Conservation (phyloP, 2,113 vertebrate genomes). For the Pongo abelii region DNA sequence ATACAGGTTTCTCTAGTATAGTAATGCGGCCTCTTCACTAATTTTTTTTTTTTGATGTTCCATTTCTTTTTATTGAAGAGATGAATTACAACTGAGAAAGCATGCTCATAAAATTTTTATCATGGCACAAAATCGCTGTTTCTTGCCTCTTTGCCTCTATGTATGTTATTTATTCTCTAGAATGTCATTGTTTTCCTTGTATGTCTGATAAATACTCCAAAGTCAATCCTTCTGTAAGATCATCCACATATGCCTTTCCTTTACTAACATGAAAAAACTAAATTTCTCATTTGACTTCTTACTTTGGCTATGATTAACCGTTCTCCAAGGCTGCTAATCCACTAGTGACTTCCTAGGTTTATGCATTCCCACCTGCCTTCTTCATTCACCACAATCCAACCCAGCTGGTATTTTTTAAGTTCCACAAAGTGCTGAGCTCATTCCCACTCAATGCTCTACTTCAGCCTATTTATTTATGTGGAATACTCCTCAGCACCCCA, state of each 20-base stretch:
- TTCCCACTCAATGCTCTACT: neutral
- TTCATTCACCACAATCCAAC: neutral
- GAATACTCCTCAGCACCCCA: no score
- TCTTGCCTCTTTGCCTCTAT: neutral
- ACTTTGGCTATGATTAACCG: neutral
- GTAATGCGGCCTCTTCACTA: neutral
- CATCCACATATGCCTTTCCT: neutral
- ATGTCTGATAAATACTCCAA: neutral
- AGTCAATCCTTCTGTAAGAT: neutral
- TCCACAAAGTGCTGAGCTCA: neutral
- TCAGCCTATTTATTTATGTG: neutral
- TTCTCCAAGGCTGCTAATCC: neutral
- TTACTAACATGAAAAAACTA: neutral
- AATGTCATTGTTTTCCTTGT: neutral
- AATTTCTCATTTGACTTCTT: neutral
- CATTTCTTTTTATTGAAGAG: slow-evolving; percentile 33
- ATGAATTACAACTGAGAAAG: slow-evolving; percentile 29
- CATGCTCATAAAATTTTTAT: slow-evolving; percentile 35
- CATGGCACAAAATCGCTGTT: neutral
- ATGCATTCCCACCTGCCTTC: neutral
- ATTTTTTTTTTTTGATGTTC: neutral
- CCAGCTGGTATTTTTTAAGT: neutral
- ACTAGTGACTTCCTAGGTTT: neutral
- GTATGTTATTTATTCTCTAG: neutral
- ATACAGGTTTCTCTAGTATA: neutral